These are phyloP conservation scores for Caenorhabditis japonica DNA, from an alignment of 2,888 invertebrate species.

Conservation along the genomic window DNA sequence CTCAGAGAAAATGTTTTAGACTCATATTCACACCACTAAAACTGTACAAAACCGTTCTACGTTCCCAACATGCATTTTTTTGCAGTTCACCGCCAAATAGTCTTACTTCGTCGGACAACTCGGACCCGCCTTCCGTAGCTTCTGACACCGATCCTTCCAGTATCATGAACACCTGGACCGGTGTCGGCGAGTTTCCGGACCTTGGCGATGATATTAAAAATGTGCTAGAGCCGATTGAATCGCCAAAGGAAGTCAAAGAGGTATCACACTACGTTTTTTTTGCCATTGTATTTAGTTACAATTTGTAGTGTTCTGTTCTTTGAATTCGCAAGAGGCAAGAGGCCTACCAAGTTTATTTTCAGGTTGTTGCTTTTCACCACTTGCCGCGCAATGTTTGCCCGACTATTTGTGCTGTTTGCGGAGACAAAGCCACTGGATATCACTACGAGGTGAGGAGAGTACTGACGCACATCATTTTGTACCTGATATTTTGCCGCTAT, in stretches of 20 bases:
- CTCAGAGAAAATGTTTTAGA: too few species aligned
- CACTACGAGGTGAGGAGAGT: slow-evolving; percentile 60
- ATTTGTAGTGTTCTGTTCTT: too few species aligned
- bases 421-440: slow-evolving; percentile 65
- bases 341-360: slow-evolving; percentile 39
- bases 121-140: slow-evolving; percentile 21
- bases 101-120: slow-evolving; percentile 30
- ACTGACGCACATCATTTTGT: slow-evolving; percentile 21
- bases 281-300: not conserved
- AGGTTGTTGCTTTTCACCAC: slow-evolving; percentile 54
- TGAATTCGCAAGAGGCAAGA: slow-evolving; percentile 1
- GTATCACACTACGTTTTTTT: slow-evolving; percentile 16
- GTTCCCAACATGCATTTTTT: too few species aligned
- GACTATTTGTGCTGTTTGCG: slow-evolving; percentile 62
- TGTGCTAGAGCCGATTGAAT: slow-evolving; percentile 4
- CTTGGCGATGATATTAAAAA: slow-evolving; percentile 33
- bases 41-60: too few species aligned
- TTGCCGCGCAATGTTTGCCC: slow-evolving; percentile 63
- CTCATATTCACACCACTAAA: too few species aligned
- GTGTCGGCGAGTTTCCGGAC: slow-evolving; percentile 38
- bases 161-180: slow-evolving; percentile 33
- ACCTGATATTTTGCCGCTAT: slow-evolving; percentile 10
- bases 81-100: slow-evolving; percentile 43
- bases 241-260: slow-evolving; percentile 15
- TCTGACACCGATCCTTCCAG: slow-evolving; percentile 13